These are phyloP conservation scores for Enteromius afrohamiltoni DNA, from an alignment of 2,797 vertebrate genomes.

Conservation along the genomic window DNA sequence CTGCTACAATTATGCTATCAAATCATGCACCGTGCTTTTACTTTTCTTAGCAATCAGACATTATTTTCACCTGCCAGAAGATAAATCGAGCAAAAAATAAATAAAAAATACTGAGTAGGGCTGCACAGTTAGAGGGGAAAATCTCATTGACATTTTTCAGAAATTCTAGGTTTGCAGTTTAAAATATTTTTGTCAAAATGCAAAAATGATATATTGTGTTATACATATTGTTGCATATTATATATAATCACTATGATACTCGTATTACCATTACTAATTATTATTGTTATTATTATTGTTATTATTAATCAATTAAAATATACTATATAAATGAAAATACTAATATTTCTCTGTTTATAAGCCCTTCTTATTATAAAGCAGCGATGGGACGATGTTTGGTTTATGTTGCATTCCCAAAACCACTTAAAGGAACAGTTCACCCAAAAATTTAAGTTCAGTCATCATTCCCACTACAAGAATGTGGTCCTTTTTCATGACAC, in stretches of 20 bases:
- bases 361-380: background rate
- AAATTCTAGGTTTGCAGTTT: background rate
- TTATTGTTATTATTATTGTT: background rate
- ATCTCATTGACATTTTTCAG: background rate
- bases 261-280: background rate
- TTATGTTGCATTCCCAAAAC: background rate
- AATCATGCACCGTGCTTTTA: constrained; percentile 3
- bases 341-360: background rate
- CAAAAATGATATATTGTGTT: background rate
- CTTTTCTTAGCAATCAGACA: background rate
- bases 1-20: background rate
- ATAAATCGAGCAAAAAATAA: background rate
- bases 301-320: background rate
- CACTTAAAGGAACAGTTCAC: background rate
- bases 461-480: background rate
- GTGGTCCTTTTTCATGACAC: background rate
- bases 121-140: background rate
- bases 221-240: background rate
- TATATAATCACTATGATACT: background rate
- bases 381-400: background rate
- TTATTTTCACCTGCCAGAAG: background rate
- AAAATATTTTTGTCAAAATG: background rate
- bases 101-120: background rate
- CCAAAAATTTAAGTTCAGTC: background rate
- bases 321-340: background rate